Conservation (phyloP, 2,797 vertebrate genomes). For the Erpetoichthys calabaricus region DNA sequence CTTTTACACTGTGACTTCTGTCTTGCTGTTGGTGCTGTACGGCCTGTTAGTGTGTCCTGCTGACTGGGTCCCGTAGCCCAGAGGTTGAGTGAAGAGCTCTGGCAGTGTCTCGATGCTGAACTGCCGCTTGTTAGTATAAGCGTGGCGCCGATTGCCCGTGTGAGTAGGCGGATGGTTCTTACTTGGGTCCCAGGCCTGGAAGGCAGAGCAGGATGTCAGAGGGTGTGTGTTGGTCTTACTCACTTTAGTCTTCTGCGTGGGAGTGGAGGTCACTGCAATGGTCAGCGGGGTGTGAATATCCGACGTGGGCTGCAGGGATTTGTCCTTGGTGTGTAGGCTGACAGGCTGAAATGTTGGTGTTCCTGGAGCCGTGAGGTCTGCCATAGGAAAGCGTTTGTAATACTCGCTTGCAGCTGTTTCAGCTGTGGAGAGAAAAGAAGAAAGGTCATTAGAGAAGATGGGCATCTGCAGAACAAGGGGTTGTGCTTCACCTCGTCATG, state of each 20-base stretch:
- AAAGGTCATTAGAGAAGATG: slow-evolving; percentile 3
- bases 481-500: too few relatives aligned
- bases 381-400: slow-evolving; percentile 64
- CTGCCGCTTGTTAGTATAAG: slow-evolving; percentile 55
- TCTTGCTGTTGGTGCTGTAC: slow-evolving; percentile 87
- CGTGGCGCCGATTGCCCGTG: slow-evolving; percentile 44
- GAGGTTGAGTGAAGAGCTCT: slow-evolving; percentile 59
- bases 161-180: slow-evolving; percentile 47
- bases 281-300: slow-evolving; percentile 58
- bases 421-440: slow-evolving; percentile 25
- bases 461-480: background rate
- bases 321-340: slow-evolving; percentile 55
- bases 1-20: slow-evolving; percentile 78
- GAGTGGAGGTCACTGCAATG: slow-evolving; percentile 51
- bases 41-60: slow-evolving; percentile 53
- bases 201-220: slow-evolving; percentile 45
- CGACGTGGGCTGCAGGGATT: slow-evolving; percentile 51
- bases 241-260: slow-evolving; percentile 64
- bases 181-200: slow-evolving; percentile 52
- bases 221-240: slow-evolving; percentile 59
- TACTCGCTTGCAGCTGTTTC: slow-evolving; percentile 61
- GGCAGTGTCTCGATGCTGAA: slow-evolving; percentile 76
- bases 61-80: slow-evolving; percentile 49
- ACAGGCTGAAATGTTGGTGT: slow-evolving; percentile 55
- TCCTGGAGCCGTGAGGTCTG: slow-evolving; percentile 43